Evolutionary conservation across 2,797 vertebrate genomes (phyloP).

Genomic region (Arnoldichthys spilopterus): DNA sequence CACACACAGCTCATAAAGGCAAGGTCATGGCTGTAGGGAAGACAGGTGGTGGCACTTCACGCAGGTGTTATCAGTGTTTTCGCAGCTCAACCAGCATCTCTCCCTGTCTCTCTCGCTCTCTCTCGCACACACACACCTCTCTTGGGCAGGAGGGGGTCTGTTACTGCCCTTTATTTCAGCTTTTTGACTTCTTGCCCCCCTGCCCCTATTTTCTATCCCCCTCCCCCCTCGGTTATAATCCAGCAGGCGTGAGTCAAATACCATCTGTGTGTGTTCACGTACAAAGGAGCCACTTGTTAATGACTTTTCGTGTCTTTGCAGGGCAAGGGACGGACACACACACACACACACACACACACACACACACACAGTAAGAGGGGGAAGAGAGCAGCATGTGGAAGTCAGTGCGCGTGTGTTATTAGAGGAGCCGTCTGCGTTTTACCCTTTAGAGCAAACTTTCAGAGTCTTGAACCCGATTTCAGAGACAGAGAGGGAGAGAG

Average conservation of each 20-base stretch:
- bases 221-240: slow-evolving; percentile 75
- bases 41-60: slow-evolving; percentile 39
- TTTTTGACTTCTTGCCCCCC: slow-evolving; percentile 19
- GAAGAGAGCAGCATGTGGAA: slow-evolving; percentile 34
- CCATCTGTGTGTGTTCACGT: slow-evolving; percentile 84
- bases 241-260: slow-evolving; percentile 84
- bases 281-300: slow-evolving; percentile 87
- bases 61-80: slow-evolving; percentile 51
- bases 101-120: neutral
- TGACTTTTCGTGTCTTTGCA: slow-evolving; percentile 83
- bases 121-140: slow-evolving; percentile 3
- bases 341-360: slow-evolving; percentile 39
- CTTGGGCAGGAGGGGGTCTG: neutral
- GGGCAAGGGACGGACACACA: slow-evolving; percentile 53
- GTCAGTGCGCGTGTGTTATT: too few relatives aligned
- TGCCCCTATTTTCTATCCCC: slow-evolving; percentile 22
- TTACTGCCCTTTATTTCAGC: slow-evolving; percentile 3
- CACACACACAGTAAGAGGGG: too few relatives aligned
- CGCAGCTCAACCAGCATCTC: slow-evolving; percentile 32
- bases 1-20: slow-evolving; percentile 34
- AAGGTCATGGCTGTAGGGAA: slow-evolving; percentile 42
- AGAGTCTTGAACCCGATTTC: too few relatives aligned
- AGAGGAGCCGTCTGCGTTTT: too few relatives aligned
- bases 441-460: too few relatives aligned
- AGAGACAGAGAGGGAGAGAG: too few relatives aligned